These are phyloP conservation scores for Drosophila oshimai DNA, from an alignment of 1,140 invertebrate genomes.

Conservation along the genomic window DNA sequence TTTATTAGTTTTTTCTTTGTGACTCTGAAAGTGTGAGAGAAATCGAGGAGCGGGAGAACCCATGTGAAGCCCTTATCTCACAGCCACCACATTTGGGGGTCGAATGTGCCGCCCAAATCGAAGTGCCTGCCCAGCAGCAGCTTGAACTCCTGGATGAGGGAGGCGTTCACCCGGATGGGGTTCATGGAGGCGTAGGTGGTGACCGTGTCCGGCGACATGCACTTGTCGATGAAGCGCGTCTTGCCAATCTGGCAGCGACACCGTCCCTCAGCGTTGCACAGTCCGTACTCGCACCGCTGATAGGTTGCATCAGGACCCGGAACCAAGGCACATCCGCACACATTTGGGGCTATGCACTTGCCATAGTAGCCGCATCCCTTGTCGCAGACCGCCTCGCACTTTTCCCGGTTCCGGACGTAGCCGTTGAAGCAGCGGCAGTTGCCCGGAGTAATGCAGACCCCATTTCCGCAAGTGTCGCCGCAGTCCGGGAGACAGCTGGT, in stretches of 20 bases:
- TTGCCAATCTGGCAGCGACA: constrained; percentile 70
- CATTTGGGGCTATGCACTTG: constrained; percentile 69
- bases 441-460: constrained; percentile 83
- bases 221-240: constrained; percentile 72
- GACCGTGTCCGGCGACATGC: constrained; percentile 72
- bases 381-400: constrained; percentile 71
- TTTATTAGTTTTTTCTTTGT: constrained; percentile 27
- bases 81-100: constrained; percentile 47
- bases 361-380: constrained; percentile 74
- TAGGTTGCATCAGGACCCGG: constrained; percentile 54
- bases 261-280: constrained; percentile 59
- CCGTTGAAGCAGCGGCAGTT: constrained; percentile 86
- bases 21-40: neutral
- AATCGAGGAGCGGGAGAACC: neutral
- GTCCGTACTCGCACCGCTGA: constrained; percentile 63
- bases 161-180: constrained; percentile 55
- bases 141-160: constrained; percentile 67
- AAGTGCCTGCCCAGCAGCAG: constrained; percentile 69
- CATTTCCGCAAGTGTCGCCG: constrained; percentile 81
- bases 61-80: constrained; percentile 38
- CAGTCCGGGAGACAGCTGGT: constrained; percentile 76
- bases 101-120: constrained; percentile 28
- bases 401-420: constrained; percentile 61
- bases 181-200: constrained; percentile 73
- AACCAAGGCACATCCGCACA: constrained; percentile 69